A percentile compares a stretch with the other conserved stretches of the same genome.
Evolutionary conservation across 2,113 vertebrate genomes (phyloP).

Genomic region (Sylvia atricapilla): DNA sequence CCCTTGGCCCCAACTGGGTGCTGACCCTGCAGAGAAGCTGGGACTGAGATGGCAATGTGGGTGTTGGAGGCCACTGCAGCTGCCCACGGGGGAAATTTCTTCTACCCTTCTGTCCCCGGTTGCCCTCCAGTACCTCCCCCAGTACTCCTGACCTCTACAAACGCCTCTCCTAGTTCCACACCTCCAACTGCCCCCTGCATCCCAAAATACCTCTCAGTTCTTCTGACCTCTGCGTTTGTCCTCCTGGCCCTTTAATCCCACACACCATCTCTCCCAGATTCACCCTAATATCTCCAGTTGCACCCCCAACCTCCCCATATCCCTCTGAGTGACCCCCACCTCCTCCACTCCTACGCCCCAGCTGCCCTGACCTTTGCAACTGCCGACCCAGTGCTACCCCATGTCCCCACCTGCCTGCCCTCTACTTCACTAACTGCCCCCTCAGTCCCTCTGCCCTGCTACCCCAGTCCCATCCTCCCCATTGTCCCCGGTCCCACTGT

Average conservation of each 20-base stretch:
- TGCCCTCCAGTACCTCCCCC: background rate
- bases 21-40: background rate
- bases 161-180: background rate
- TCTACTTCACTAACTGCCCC: background rate
- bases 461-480: background rate
- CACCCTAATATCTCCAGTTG: too few relatives aligned
- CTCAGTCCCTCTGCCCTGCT: background rate
- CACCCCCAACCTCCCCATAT: background rate
- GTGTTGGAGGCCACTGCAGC: background rate
- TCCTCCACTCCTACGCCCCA: background rate
- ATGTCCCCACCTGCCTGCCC: background rate
- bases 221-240: background rate
- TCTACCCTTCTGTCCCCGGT: background rate
- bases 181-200: too few relatives aligned
- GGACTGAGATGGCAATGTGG: background rate
- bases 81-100: accelerated
- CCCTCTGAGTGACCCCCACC: background rate
- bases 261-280: background rate
- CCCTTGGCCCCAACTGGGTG: too few relatives aligned
- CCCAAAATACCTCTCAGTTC: background rate
- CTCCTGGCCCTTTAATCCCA: background rate
- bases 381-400: background rate
- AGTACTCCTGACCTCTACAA: background rate
- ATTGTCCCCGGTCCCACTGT: background rate
- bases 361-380: background rate